These are phyloP conservation scores for Panorpa germanica DNA, from an alignment of 2,888 invertebrate genomes.

Conservation along the genomic window DNA sequence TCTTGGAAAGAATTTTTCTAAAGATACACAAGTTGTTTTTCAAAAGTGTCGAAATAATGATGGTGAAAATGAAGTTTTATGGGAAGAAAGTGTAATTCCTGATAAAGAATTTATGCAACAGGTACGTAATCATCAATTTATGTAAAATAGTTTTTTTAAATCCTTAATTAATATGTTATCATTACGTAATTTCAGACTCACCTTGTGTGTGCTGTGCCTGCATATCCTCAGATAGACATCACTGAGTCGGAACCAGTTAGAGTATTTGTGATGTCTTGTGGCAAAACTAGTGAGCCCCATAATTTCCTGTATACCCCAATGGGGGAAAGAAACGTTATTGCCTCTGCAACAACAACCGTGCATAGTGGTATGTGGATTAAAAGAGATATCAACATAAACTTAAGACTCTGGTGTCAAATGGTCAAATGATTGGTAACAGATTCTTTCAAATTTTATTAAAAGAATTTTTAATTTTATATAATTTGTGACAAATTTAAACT, in stretches of 20 bases:
- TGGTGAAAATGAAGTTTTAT: constrained; percentile 35
- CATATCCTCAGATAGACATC: constrained; percentile 49
- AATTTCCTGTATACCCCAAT: constrained; percentile 61
- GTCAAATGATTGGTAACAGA: no score
- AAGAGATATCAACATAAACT: background rate
- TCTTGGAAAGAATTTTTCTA: constrained; percentile 80
- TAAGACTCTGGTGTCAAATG: no score
- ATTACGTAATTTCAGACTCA: constrained; percentile 44
- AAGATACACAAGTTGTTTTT: constrained; percentile 74
- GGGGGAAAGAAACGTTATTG: constrained; percentile 20
- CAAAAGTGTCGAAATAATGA: constrained; percentile 28
- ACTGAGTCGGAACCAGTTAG: constrained; percentile 40
- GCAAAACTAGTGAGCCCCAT: constrained; percentile 73
- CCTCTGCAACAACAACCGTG: constrained; percentile 20
- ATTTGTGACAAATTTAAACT: no score
- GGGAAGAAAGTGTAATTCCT: constrained; percentile 69
- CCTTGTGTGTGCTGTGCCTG: constrained; percentile 69
- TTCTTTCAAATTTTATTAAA: no score
- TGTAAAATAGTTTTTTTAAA: background rate
- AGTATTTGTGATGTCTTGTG: constrained; percentile 66
- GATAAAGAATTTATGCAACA: constrained; percentile 81
- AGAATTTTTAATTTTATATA: no score
- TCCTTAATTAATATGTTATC: constrained; percentile 3
- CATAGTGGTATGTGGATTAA: background rate
- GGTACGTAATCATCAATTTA: constrained; percentile 27